A percentile compares a stretch with the other conserved stretches of the same genome.
Conservation (phyloP, 2,113 vertebrate species). For the Merops nubicus region DNA sequence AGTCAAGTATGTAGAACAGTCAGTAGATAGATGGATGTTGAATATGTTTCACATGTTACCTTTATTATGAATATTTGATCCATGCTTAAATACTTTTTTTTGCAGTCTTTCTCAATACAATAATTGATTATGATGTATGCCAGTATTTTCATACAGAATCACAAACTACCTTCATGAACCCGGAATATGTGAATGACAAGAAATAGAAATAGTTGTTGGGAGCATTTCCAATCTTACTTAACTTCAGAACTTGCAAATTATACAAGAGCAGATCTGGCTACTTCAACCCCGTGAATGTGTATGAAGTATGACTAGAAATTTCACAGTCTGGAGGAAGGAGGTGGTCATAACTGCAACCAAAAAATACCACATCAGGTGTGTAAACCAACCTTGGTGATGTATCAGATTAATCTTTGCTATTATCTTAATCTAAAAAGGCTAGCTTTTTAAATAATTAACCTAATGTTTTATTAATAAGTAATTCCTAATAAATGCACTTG, state of each 20-base stretch:
- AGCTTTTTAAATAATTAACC: too few species aligned
- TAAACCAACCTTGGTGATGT: neutral
- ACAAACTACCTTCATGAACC: neutral
- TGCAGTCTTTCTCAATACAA: neutral
- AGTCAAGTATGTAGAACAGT: neutral
- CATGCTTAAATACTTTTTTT: neutral
- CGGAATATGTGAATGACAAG: neutral
- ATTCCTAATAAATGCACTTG: neutral
- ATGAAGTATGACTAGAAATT: neutral
- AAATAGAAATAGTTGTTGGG: neutral
- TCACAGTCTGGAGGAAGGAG: neutral
- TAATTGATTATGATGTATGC: neutral
- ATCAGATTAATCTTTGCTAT: neutral
- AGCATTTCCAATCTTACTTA: neutral
- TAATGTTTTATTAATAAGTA: neutral
- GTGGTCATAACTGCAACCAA: neutral
- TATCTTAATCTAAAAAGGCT: neutral
- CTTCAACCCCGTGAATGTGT: fast-evolving
- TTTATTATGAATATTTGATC: neutral
- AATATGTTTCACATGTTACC: neutral
- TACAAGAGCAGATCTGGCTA: neutral
- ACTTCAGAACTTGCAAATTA: neutral
- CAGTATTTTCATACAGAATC: neutral
- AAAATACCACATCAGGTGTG: neutral
- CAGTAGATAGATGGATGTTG: neutral